Evolutionary conservation across 2,888 invertebrate genomes (phyloP).

Genomic region (Cheilosia soror): DNA sequence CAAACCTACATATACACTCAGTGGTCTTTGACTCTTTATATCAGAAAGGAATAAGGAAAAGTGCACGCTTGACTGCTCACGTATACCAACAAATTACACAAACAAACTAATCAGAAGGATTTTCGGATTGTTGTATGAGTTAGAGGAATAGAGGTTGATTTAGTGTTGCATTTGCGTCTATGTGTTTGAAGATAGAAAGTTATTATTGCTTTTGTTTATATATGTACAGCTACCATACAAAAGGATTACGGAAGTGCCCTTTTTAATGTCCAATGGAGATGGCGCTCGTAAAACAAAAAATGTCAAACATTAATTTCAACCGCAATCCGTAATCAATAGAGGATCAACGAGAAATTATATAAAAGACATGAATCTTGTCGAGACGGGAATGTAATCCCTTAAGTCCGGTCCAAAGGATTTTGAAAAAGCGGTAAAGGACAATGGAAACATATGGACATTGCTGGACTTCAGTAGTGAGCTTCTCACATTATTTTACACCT

Average conservation of each 20-base stretch:
- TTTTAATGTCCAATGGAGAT: background rate
- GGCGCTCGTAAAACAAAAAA: slow-evolving; percentile 47
- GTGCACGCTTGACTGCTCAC: slow-evolving; percentile 20
- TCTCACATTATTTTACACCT: slow-evolving; percentile 64
- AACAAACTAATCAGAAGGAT: slow-evolving; percentile 1
- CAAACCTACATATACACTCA: background rate
- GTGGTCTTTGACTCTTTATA: background rate
- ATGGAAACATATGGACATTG: slow-evolving; percentile 22
- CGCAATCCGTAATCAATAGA: slow-evolving; percentile 60
- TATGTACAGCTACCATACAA: background rate
- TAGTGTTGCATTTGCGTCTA: background rate
- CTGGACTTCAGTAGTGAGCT: slow-evolving; percentile 39
- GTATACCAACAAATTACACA: background rate
- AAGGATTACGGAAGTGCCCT: background rate
- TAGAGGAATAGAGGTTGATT: background rate
- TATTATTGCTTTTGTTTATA: background rate
- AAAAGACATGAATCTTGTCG: slow-evolving; percentile 36
- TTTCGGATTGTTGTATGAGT: background rate
- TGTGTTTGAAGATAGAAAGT: background rate
- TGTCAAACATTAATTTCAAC: slow-evolving; percentile 63
- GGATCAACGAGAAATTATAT: slow-evolving; percentile 53
- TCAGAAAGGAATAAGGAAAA: background rate
- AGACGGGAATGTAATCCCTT: slow-evolving; percentile 48
- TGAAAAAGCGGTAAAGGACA: slow-evolving; percentile 27
- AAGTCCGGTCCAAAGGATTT: slow-evolving; percentile 38